Conservation (phyloP, 2,888 invertebrate species). For the Torymus tubicola region DNA sequence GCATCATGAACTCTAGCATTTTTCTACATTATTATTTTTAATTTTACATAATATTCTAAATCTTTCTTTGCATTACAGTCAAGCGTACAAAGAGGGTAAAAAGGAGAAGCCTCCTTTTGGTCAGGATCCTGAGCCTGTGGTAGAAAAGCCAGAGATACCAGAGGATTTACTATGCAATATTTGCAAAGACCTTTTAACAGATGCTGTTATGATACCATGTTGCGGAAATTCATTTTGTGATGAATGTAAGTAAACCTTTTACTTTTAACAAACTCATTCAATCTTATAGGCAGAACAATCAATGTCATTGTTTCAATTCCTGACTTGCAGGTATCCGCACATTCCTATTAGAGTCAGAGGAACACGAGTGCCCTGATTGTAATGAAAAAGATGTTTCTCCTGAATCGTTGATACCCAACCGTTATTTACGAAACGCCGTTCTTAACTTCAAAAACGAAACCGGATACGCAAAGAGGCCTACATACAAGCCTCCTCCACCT, state of each 20-base stretch:
- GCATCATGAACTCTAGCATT: conserved; percentile 67
- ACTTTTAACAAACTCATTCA: conserved; percentile 38
- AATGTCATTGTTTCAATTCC: not conserved
- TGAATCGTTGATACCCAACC: conserved; percentile 93
- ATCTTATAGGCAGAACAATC: too few species aligned
- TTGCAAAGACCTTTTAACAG: conserved; percentile 93
- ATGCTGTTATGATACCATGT: conserved; percentile 98
- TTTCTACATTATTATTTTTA: too few species aligned
- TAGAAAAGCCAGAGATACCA: conserved; percentile 86
- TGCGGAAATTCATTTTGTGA: conserved; percentile 99
- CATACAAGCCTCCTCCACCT: conserved; percentile 62
- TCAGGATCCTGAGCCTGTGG: conserved; percentile 77
- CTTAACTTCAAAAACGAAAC: conserved; percentile 94
- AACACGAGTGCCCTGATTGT: conserved; percentile 96
- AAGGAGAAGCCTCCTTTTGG: conserved; percentile 83
- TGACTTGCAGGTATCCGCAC: conserved; percentile 86
- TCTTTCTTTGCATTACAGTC: conserved; percentile 75
- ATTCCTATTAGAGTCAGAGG: conserved; percentile 92
- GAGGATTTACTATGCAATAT: conserved; percentile 94
- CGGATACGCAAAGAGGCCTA: conserved; percentile 84
- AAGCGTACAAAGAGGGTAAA: conserved; percentile 87
- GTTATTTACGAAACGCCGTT: conserved; percentile 92
- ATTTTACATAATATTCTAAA: too few species aligned
- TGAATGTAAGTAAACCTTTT: conserved; percentile 86
- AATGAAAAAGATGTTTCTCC: conserved; percentile 95